Conservation (phyloP, 2,888 invertebrate species). For the Rhagonycha lutea region DNA sequence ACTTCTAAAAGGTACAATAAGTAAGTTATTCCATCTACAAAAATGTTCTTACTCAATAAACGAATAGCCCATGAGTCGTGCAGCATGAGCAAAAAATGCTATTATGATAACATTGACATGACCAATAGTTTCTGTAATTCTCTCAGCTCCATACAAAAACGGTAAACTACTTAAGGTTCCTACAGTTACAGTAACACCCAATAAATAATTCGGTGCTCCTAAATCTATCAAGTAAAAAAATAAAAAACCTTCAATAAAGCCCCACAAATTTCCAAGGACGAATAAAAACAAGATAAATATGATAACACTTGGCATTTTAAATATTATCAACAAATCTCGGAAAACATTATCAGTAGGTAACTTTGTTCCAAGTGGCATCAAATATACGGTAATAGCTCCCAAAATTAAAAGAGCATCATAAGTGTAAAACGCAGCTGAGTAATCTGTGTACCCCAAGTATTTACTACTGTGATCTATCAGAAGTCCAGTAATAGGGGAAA, state of each 20-base stretch:
- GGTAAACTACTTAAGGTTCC: constrained; percentile 84
- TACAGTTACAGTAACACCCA: constrained; percentile 84
- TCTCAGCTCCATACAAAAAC: constrained; percentile 82
- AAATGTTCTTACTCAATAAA: constrained; percentile 73
- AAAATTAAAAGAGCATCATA: constrained; percentile 75
- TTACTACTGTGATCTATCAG: constrained; percentile 74
- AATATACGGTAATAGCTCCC: constrained; percentile 73
- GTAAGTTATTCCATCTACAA: neutral
- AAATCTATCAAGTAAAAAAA: constrained; percentile 85
- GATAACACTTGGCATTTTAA: constrained; percentile 79
- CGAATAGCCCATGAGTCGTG: constrained; percentile 81
- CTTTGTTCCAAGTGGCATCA: constrained; percentile 79
- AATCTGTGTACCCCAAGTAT: constrained; percentile 76
- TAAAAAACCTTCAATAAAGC: constrained; percentile 86
- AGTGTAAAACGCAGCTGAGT: constrained; percentile 85
- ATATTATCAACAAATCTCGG: constrained; percentile 72
- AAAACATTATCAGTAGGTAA: constrained; percentile 79
- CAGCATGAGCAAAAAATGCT: constrained; percentile 84
- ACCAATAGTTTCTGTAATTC: constrained; percentile 79
- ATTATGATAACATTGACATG: constrained; percentile 83
- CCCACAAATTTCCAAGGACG: constrained; percentile 84
- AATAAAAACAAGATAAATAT: constrained; percentile 82
- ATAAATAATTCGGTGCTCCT: constrained; percentile 79
- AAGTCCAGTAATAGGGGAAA: constrained; percentile 79
- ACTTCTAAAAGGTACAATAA: constrained; percentile 60